Conservation (phyloP, 2,797 vertebrate genomes). For the Hipposideros larvatus region DNA sequence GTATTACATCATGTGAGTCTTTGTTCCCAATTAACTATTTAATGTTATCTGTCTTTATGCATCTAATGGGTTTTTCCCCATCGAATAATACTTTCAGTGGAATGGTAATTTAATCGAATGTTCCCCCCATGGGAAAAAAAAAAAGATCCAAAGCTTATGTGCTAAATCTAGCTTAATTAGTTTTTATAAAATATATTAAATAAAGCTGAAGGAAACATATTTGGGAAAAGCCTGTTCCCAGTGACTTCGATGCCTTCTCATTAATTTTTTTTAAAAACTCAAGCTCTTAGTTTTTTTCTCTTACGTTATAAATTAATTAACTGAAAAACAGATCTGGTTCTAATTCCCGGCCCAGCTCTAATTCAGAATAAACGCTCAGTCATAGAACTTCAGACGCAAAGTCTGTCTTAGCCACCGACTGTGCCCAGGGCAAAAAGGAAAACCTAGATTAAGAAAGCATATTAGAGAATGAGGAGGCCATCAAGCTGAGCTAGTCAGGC, state of each 20-base stretch:
- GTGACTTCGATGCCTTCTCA: slow-evolving; percentile 44
- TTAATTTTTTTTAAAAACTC: neutral
- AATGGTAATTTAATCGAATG: slow-evolving; percentile 68
- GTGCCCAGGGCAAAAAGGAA: neutral
- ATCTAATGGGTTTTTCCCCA: slow-evolving; percentile 55
- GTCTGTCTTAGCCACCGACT: neutral
- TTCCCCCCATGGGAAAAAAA: slow-evolving; percentile 28
- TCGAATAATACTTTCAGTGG: slow-evolving; percentile 46
- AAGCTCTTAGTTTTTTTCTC: slow-evolving; percentile 39
- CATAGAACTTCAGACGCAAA: slow-evolving; percentile 19
- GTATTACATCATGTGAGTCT: neutral
- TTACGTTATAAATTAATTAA: slow-evolving; percentile 63
- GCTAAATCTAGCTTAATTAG: slow-evolving; percentile 59
- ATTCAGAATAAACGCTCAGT: slow-evolving; percentile 34
- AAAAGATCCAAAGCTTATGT: neutral
- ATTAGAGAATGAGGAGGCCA: neutral
- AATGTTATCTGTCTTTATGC: slow-evolving; percentile 24
- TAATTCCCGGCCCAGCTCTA: slow-evolving; percentile 61
- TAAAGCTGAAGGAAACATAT: slow-evolving; percentile 47
- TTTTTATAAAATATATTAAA: slow-evolving; percentile 62
- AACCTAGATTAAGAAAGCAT: neutral
- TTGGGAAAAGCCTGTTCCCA: slow-evolving; percentile 41
- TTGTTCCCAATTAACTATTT: slow-evolving; percentile 51
- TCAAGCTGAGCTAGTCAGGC: neutral
- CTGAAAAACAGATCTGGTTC: slow-evolving; percentile 63